Conservation (phyloP, 2,888 invertebrate species). For the Sphinx pinastri region DNA sequence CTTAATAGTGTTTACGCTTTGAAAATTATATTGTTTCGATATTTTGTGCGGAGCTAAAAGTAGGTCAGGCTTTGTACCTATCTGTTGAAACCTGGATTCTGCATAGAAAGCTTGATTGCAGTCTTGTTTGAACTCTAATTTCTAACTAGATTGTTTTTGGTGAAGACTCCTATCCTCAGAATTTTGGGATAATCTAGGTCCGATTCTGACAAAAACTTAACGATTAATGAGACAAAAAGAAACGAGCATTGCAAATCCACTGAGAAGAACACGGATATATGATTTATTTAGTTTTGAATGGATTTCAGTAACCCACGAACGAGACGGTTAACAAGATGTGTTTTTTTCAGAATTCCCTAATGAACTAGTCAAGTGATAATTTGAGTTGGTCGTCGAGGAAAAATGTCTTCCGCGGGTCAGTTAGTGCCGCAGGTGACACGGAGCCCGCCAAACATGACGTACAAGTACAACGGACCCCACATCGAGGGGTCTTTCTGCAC, state of each 20-base stretch:
- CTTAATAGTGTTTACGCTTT: not conserved
- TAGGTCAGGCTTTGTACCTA: slow-evolving; percentile 6
- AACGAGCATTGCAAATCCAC: too few relatives aligned
- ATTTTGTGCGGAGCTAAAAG: not conserved
- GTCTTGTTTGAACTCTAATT: not conserved
- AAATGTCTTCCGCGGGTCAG: slow-evolving; percentile 80
- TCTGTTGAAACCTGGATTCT: not conserved
- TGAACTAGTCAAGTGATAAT: slow-evolving; percentile 11
- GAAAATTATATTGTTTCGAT: not conserved
- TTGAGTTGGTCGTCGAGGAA: slow-evolving; percentile 25
- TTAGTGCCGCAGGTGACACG: slow-evolving; percentile 82
- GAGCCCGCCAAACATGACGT: slow-evolving; percentile 72
- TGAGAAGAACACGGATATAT: too few relatives aligned
- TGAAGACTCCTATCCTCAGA: not conserved
- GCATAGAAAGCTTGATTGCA: slow-evolving; percentile 2
- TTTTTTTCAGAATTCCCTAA: slow-evolving; percentile 24
- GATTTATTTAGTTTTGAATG: too few relatives aligned
- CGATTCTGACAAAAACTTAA: not conserved
- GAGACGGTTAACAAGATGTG: not conserved
- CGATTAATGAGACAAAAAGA: not conserved
- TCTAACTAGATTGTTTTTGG: too few relatives aligned
- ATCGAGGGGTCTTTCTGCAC: slow-evolving; percentile 81
- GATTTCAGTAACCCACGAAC: too few relatives aligned
- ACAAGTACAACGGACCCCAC: slow-evolving; percentile 67
- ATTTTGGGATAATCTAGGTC: not conserved